Evolutionary conservation across 2,113 vertebrate species (phyloP).

Genomic region (Limnothrissa miodon): DNA sequence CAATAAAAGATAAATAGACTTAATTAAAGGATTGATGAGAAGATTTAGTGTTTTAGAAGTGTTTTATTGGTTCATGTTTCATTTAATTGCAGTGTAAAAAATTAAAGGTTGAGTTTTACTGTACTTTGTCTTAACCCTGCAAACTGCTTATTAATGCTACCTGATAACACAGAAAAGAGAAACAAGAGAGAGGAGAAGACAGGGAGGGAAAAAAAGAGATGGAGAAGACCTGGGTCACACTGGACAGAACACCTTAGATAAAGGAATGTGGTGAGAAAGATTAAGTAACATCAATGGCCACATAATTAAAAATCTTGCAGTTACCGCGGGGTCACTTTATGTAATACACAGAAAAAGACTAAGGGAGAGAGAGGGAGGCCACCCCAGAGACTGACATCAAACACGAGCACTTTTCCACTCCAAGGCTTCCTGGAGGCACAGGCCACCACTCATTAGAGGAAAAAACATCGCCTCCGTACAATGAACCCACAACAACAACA

Average conservation of each 20-base stretch:
- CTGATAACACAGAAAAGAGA: background rate
- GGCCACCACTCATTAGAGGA: too few species aligned
- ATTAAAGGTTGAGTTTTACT: background rate
- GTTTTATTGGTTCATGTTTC: too few species aligned
- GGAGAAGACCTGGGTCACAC: background rate
- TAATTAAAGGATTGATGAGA: too few species aligned
- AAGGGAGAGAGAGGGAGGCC: background rate
- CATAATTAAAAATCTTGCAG: background rate
- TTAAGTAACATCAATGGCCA: background rate
- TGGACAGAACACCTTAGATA: background rate
- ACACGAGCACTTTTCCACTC: background rate
- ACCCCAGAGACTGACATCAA: background rate
- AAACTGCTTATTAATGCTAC: background rate
- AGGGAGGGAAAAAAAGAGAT: background rate
- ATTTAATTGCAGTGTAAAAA: too few species aligned
- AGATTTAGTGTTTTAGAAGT: too few species aligned
- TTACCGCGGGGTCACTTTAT: background rate
- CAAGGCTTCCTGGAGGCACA: background rate
- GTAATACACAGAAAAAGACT: background rate
- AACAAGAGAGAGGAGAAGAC: background rate
- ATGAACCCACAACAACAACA: background rate
- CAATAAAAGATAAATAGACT: too few species aligned
- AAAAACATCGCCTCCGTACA: background rate
- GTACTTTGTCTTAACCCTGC: background rate
- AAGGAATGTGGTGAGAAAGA: background rate